Conservation (phyloP, 1,140 invertebrate genomes). For the Lepidurus couesii region DNA sequence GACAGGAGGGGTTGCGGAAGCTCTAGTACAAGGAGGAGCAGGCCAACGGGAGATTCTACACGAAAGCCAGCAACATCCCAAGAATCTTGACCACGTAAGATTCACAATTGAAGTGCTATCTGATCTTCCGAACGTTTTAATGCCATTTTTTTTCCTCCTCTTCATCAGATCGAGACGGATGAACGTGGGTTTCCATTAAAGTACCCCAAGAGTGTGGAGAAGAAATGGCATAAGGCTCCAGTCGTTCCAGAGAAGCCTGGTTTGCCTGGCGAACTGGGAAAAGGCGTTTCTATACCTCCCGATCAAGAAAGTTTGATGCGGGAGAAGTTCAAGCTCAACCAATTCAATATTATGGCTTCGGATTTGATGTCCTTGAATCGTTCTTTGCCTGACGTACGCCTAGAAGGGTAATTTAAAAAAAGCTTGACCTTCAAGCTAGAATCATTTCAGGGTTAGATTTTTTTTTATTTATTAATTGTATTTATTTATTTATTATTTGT, state of each 20-base stretch:
- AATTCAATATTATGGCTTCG: slow-evolving; percentile 96
- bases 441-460: background rate
- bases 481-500: background rate
- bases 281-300: slow-evolving; percentile 75
- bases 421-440: background rate
- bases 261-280: slow-evolving; percentile 80
- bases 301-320: slow-evolving; percentile 80
- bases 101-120: background rate
- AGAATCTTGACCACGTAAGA: slow-evolving; percentile 12
- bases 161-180: slow-evolving; percentile 26
- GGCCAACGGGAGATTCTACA: slow-evolving; percentile 33
- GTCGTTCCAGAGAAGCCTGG: slow-evolving; percentile 60
- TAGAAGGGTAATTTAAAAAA: slow-evolving; percentile 66
- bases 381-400: slow-evolving; percentile 87
- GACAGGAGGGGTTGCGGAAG: slow-evolving; percentile 23
- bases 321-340: slow-evolving; percentile 94
- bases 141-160: background rate
- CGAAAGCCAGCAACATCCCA: slow-evolving; percentile 7
- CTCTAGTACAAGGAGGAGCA: slow-evolving; percentile 26
- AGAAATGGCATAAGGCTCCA: slow-evolving; percentile 65
- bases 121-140: background rate
- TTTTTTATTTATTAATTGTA: background rate
- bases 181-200: slow-evolving; percentile 33
- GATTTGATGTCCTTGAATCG: slow-evolving; percentile 96
- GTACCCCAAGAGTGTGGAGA: slow-evolving; percentile 48